Conservation (phyloP, 2,797 vertebrate species). For the Chrysocyon brachyurus region DNA sequence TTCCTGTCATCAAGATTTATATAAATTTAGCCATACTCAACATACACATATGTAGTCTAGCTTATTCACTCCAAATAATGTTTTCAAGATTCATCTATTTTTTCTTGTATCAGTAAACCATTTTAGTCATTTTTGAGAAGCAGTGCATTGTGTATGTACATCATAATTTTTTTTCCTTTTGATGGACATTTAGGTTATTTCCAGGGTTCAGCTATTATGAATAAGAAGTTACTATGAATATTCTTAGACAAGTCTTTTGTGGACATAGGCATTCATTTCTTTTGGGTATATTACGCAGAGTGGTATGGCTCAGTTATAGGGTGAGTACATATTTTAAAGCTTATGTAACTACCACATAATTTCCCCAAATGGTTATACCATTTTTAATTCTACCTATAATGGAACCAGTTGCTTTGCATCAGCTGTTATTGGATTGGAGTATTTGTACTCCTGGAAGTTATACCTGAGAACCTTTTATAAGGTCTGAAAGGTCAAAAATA, state of each 20-base stretch:
- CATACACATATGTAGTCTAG: fast-evolving
- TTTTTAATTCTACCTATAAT: neutral
- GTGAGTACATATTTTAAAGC: neutral
- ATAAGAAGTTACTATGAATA: neutral
- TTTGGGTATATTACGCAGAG: neutral
- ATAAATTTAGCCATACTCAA: neutral
- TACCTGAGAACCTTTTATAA: neutral
- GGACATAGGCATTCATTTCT: neutral
- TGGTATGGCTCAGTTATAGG: neutral
- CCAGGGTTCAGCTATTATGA: neutral
- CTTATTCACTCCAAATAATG: neutral
- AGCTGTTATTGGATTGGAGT: neutral
- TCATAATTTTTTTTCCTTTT: neutral
- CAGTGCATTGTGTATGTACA: neutral
- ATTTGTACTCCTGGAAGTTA: neutral
- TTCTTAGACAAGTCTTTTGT: neutral
- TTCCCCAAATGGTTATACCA: neutral
- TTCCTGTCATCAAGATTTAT: neutral
- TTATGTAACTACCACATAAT: neutral
- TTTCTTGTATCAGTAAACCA: neutral
- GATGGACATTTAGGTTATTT: neutral
- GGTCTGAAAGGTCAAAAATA: neutral
- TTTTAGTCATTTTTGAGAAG: neutral
- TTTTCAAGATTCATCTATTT: neutral
- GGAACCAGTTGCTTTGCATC: neutral